These are phyloP conservation scores for Palythoa grandiflora DNA, from an alignment of 92 coral and sea anemone species.

Conservation along the genomic window DNA sequence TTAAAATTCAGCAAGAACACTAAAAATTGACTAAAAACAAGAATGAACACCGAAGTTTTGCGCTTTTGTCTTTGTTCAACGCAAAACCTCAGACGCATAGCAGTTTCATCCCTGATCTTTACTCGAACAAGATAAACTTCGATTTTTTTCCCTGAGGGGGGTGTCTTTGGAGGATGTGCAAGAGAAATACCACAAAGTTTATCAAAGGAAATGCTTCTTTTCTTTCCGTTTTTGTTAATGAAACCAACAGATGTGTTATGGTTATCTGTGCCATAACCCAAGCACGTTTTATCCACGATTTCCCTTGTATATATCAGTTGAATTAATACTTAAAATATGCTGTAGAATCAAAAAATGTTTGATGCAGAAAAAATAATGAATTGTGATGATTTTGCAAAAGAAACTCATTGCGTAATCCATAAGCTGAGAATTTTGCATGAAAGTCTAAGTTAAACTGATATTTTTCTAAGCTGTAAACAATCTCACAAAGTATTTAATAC, in stretches of 20 bases:
- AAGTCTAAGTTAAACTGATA: no score
- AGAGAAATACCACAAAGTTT: background rate
- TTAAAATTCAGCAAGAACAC: background rate
- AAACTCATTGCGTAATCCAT: no score
- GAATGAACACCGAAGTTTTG: background rate
- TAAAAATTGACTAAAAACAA: background rate
- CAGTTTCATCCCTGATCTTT: background rate
- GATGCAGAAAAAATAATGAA: no score
- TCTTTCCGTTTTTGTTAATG: background rate
- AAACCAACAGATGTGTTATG: background rate
- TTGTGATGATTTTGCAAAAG: no score
- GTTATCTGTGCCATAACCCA: background rate
- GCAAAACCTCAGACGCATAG: background rate
- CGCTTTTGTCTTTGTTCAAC: background rate
- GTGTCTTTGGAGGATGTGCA: background rate
- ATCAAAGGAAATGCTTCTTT: conserved; percentile 2
- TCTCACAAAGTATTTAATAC: no score
- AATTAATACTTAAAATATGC: no score
- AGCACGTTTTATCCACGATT: background rate
- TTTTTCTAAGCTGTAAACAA: no score
- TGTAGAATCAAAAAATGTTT: no score
- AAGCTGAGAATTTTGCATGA: no score
- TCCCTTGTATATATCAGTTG: no score
- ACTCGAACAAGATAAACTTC: background rate
- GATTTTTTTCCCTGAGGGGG: background rate